Evolutionary conservation across 2,113 vertebrate species (phyloP).

Genomic region (pig (Sus scrofa)): T2T-Sscrofa CM000826.6:27133001-27133500

Average conservation of each 20-base stretch:
- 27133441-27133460: background rate
- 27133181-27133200: conserved; percentile 71
- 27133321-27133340: background rate
- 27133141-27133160: conserved; percentile 55
- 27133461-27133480: background rate
- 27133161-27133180: conserved; percentile 62
- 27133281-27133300: conserved; percentile 36
- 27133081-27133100: background rate
- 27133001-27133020: background rate
- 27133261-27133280: conserved; percentile 40
- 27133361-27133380: background rate
- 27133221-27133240: background rate
- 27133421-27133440: background rate
- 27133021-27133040: background rate
- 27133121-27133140: conserved; percentile 40
- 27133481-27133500: background rate
- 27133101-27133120: conserved; percentile 24
- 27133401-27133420: background rate
- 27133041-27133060: background rate
- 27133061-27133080: background rate
- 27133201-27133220: conserved; percentile 62
- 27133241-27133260: conserved; percentile 9
- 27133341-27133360: background rate
- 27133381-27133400: background rate
- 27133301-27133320: background rate